Percentiles rank a stretch among this genome's conserved stretches.
These are phyloP conservation scores for Amyelois transitella DNA, from an alignment of 1,140 invertebrate species.

Conservation along the genomic window DNA sequence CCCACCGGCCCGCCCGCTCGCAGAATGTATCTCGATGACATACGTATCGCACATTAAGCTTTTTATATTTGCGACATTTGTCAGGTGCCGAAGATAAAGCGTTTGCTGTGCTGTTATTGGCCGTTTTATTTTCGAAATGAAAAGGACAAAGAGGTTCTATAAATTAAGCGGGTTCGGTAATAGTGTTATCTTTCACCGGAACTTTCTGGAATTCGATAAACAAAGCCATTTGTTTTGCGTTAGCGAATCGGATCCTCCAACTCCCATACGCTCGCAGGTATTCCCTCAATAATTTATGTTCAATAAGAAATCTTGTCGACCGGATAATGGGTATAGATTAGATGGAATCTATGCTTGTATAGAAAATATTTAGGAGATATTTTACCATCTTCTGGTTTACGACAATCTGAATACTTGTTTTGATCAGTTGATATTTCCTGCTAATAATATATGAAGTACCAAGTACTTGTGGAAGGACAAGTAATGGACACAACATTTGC, in stretches of 20 bases:
- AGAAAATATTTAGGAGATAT: no score
- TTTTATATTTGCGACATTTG: neutral
- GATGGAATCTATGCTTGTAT: no score
- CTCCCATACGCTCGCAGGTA: neutral
- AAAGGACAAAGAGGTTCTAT: neutral
- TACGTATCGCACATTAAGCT: slow-evolving; percentile 1
- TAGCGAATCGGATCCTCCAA: neutral
- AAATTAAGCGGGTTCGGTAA: neutral
- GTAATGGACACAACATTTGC: neutral
- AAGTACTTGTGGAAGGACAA: no score
- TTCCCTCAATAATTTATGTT: no score
- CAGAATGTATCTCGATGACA: slow-evolving; percentile 1
- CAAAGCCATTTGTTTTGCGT: neutral
- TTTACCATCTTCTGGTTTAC: no score
- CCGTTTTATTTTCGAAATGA: neutral
- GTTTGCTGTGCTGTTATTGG: neutral
- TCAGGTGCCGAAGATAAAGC: neutral
- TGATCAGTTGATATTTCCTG: no score
- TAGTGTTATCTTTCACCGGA: neutral
- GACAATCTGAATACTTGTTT: no score
- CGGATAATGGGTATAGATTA: no score
- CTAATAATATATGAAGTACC: no score
- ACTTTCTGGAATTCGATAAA: neutral
- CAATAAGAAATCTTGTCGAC: no score
- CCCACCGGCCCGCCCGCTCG: neutral